Evolutionary conservation across 2,113 vertebrate species (phyloP).

Genomic region (Myotis davidii): DNA sequence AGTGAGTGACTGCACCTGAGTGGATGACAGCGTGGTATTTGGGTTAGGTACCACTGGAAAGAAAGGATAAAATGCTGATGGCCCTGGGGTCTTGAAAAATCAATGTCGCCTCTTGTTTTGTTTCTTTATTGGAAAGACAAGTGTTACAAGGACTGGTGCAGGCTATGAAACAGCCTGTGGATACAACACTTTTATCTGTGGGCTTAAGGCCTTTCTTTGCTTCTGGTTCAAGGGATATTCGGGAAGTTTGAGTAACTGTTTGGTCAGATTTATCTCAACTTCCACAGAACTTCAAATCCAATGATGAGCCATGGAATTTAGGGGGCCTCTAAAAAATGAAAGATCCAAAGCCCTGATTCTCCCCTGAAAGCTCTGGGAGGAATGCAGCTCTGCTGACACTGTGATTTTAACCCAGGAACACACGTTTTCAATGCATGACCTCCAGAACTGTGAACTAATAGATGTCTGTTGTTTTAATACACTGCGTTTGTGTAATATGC

Average conservation of each 20-base stretch:
- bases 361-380: neutral
- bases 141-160: neutral
- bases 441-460: neutral
- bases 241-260: neutral
- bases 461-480: neutral
- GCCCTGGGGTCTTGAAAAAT: constrained; percentile 9
- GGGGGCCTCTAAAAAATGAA: neutral
- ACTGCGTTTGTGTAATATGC: neutral
- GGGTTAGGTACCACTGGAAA: neutral
- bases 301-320: neutral
- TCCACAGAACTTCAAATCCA: neutral
- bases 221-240: neutral
- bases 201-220: neutral
- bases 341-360: neutral
- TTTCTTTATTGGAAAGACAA: neutral
- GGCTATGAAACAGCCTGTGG: neutral
- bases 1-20: neutral
- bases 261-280: neutral
- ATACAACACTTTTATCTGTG: neutral
- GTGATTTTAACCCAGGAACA: neutral
- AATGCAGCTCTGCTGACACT: neutral
- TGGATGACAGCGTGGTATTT: neutral
- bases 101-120: neutral
- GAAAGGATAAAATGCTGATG: neutral
- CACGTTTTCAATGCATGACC: neutral